These are phyloP conservation scores for Petrocephalus microphthalmus DNA, from an alignment of 2,113 vertebrate genomes.

Conservation along the genomic window DNA sequence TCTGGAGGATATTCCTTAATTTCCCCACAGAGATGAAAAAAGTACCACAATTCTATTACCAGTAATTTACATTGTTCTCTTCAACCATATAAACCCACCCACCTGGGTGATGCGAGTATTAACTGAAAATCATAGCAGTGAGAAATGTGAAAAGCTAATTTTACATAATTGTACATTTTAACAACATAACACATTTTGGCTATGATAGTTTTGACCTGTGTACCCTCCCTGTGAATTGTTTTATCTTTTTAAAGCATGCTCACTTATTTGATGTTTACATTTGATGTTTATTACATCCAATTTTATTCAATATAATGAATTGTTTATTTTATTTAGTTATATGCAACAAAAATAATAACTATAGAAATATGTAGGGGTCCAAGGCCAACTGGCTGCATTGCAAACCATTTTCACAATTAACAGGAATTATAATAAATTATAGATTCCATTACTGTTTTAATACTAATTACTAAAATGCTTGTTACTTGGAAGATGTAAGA, in stretches of 20 bases:
- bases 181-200: neutral
- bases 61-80: too few species aligned
- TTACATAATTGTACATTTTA: neutral
- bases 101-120: neutral
- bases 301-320: neutral
- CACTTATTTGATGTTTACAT: neutral
- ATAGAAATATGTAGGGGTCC: neutral
- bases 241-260: neutral
- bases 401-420: slow-evolving; percentile 28
- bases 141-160: neutral
- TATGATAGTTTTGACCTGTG: neutral
- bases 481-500: neutral
- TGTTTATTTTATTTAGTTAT: neutral
- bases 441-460: neutral
- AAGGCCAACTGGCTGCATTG: neutral
- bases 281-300: neutral
- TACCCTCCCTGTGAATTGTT: neutral
- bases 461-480: neutral
- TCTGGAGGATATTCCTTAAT: neutral
- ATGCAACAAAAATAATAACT: neutral
- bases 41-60: too few species aligned
- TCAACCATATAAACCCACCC: neutral
- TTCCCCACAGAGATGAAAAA: neutral
- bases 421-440: neutral
- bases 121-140: neutral